A percentile compares a stretch with the other conserved stretches of the same genome.
phyloP scores from a whole-genome alignment of 2,113 vertebrate species.

The Cairina moschata region DNA sequence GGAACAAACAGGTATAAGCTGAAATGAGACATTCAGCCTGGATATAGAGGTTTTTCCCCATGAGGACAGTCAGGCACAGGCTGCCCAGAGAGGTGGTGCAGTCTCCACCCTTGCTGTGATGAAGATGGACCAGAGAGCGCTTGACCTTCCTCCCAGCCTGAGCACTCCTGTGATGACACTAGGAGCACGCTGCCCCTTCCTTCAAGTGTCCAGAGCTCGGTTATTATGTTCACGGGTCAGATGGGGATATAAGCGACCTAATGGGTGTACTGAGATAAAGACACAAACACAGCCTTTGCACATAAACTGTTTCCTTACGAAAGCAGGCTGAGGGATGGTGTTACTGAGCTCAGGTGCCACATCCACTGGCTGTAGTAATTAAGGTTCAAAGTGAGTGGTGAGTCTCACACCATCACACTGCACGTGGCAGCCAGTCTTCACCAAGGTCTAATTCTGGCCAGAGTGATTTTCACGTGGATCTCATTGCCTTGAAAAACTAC shows the following conservation, averaged over 20 bases:
- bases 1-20: neutral
- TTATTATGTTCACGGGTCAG: neutral
- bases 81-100: neutral
- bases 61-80: too few relatives aligned
- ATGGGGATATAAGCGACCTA: neutral
- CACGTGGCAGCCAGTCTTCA: neutral
- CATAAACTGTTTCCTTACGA: neutral
- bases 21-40: neutral
- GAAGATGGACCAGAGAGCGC: neutral
- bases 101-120: neutral
- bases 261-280: neutral
- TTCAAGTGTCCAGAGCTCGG: neutral
- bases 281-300: neutral
- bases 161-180: neutral
- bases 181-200: neutral
- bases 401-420: neutral
- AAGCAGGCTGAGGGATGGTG: neutral
- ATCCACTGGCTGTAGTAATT: conserved; percentile 27
- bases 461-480: neutral
- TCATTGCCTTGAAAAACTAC: neutral
- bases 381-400: neutral
- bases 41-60: too few relatives aligned
- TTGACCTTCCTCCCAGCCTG: neutral
- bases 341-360: neutral
- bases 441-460: neutral